Evolutionary conservation across 2,797 vertebrate genomes (phyloP), one percentile per base, ranked within the genome.

Genomic region (Macroramphosus scolopax): DNA sequence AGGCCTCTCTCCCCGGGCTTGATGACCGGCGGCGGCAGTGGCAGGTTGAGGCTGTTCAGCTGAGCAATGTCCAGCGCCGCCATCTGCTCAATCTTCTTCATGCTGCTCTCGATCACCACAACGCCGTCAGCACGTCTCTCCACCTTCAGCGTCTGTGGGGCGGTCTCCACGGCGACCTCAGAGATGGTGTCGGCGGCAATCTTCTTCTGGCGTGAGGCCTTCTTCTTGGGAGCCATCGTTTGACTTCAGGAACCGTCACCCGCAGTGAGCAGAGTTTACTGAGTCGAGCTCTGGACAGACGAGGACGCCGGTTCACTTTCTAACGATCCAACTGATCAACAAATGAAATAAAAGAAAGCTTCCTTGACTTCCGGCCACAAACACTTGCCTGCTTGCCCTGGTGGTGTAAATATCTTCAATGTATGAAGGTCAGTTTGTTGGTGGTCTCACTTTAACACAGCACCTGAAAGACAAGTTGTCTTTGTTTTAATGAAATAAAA

Each of bases 141-240:
- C 51, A 83, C 67, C 64, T 77, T 87, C 71, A 87, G 44, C 0
- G 35, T 41, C 9, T 39, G 2, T 0, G 58, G 22, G 6, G 24
- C 1, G 8, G 64, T 56, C 54, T 82, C 78, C 48, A 65, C 6
- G 49, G 43, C 41, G 1, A 72, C 68, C 65, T 38, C 48, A 2
- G 62, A 14, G 10, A 55, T 18, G 31, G 39, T 25, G 43, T 81
- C 84, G 41, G 53, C 17, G 9, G 35, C 54, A 0, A 63, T 40
- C 60, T 92, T 92, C 73, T 84, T 89, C 25, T 84, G 86, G 7
- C 86, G 89, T 5, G 80, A 22, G 18, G 61, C 60, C 86, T 91
- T 93, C 85, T 89, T 93, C 62, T 93, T 93, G 17, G 93, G 91
- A 22, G 91, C 87, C 92, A 94, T 84, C 0, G 14, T 8, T 48